A percentile compares a stretch with the other conserved stretches of the same genome.
These are phyloP conservation scores for Capitulum mitella DNA, from an alignment of 2,888 invertebrate species.

Conservation along the genomic window DNA sequence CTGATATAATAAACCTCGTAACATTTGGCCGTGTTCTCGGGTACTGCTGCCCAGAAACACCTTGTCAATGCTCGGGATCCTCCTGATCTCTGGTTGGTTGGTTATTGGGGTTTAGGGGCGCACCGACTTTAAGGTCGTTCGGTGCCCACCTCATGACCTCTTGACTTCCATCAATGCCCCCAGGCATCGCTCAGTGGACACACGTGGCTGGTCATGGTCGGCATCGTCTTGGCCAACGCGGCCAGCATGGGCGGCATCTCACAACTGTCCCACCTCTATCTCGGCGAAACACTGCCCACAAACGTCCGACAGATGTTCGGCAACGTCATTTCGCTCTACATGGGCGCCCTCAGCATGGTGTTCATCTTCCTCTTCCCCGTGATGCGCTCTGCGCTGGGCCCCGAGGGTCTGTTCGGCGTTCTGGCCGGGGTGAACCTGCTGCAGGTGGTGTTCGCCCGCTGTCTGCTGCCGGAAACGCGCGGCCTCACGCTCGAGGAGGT, in stretches of 20 bases:
- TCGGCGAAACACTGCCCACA: neutral
- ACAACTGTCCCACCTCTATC: neutral
- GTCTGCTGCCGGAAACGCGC: neutral
- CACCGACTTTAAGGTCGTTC: too few species aligned
- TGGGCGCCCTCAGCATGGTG: neutral
- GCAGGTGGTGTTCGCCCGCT: neutral
- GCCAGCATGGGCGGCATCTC: conserved; percentile 14
- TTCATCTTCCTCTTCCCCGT: neutral
- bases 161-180: neutral
- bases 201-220: conserved; percentile 3
- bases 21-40: too few species aligned
- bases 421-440: neutral
- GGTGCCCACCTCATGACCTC: too few species aligned
- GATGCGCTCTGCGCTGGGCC: neutral
- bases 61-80: too few species aligned
- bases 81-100: too few species aligned
- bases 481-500: neutral
- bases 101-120: too few species aligned
- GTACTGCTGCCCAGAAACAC: too few species aligned
- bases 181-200: neutral
- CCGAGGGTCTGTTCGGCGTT: neutral
- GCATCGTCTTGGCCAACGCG: neutral
- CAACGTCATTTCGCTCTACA: neutral
- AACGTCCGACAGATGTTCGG: neutral
- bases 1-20: too few species aligned